Evolutionary conservation across 2,797 vertebrate genomes (phyloP).

Genomic region (Pseudomugil tenellus): DNA sequence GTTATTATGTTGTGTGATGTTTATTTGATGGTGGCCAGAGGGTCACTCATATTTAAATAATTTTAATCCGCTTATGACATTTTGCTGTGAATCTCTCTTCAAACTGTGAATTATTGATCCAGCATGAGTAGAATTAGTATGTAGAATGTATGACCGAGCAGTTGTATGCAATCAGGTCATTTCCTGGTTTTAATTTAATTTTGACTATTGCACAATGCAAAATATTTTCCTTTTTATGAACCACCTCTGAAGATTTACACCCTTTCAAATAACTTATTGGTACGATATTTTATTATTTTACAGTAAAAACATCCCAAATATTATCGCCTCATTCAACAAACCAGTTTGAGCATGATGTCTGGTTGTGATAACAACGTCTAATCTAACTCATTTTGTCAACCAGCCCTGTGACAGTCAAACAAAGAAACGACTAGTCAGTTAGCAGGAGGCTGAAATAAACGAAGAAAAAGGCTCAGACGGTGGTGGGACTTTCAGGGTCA

Average conservation of each 20-base stretch:
- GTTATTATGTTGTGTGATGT: too few relatives aligned
- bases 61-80: not conserved
- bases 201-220: too few relatives aligned
- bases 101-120: not conserved
- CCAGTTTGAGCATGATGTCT: conserved; percentile 47
- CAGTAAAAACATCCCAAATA: not conserved
- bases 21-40: too few relatives aligned
- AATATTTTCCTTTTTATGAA: too few relatives aligned
- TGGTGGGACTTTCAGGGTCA: conserved; percentile 65
- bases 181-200: conserved; percentile 1
- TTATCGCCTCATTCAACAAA: conserved; percentile 17
- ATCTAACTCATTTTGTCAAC: conserved; percentile 64
- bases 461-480: conserved; percentile 60
- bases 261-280: rapidly evolving
- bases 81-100: not conserved
- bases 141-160: rapidly evolving
- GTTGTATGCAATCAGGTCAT: not conserved
- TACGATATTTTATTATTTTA: not conserved
- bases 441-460: conserved; percentile 71
- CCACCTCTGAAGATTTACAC: not conserved
- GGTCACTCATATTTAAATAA: not conserved
- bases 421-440: conserved; percentile 75
- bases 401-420: conserved; percentile 70
- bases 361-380: conserved; percentile 53
- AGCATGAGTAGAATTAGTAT: not conserved